Percentiles rank a stretch among this genome's conserved stretches.
phyloP scores from a whole-genome alignment of 2,797 vertebrate species.

The Phrynocephalus forsythii region DNA sequence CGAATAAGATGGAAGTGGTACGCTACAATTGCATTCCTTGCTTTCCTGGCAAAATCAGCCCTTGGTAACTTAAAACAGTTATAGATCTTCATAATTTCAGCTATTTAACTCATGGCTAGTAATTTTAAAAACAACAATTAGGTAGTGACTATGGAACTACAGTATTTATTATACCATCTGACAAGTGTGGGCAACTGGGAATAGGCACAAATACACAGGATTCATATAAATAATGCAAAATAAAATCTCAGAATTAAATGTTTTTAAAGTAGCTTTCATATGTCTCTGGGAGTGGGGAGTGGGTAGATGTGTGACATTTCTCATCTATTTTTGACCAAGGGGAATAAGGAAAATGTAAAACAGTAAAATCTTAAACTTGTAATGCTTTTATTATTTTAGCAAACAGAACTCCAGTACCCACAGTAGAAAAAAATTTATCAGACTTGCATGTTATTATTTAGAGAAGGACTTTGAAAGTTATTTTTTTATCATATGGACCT shows the following conservation, averaged over 20 bases:
- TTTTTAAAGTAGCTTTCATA: background rate
- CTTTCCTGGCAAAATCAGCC: conserved; percentile 78
- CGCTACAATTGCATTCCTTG: conserved; percentile 71
- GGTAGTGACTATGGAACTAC: conserved; percentile 65
- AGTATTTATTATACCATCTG: background rate
- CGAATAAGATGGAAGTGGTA: conserved; percentile 81
- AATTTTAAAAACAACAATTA: conserved; percentile 84
- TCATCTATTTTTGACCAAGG: background rate
- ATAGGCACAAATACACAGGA: background rate
- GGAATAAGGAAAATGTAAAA: background rate
- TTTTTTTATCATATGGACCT: background rate
- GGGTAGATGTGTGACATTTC: background rate
- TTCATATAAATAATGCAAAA: background rate
- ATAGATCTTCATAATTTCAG: conserved; percentile 85
- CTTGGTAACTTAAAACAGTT: conserved; percentile 83
- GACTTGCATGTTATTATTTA: background rate
- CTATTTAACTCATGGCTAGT: conserved; percentile 77
- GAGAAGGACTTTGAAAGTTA: background rate
- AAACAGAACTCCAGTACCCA: background rate
- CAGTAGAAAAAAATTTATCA: background rate
- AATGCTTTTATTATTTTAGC: background rate
- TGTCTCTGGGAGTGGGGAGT: background rate
- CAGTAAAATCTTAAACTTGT: background rate
- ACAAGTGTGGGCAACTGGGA: background rate
- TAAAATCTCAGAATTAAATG: background rate